Base-by-base conservation (phyloP, 2,888 invertebrate species). In the Cheilosia vulpina region DNA sequence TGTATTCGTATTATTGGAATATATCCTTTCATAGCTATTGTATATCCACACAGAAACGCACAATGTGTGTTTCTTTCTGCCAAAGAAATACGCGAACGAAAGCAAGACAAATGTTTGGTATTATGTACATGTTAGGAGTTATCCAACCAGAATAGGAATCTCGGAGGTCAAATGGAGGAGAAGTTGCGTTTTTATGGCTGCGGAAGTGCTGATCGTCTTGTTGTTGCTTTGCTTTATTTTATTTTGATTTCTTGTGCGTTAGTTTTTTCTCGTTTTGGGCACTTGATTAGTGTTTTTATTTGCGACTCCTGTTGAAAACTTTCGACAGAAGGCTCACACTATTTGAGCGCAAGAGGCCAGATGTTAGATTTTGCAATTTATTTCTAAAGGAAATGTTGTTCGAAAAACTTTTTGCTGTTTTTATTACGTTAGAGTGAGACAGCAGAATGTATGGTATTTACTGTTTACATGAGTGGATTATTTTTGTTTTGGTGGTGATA, bases 91-190 rank as follows among this genome's bases (percentile, higher is more conserved):
- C 60, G 68, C 68, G 68, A 68, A 53, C 57, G 24, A 68, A 52
- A 77, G 34, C 43, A 53, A 58, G 65, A 58, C 38, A 38, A 58
- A 58, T 58, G 58, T 31, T 52, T 13, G 6, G 21, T 9, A 34
- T 34, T 11, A 11, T 34, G 4, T 38, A 24, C 17, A 43, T 13
- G 21, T 9, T 17, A 6, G 6, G 24, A 11, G 13, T 19, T 15
- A 24, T 4, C n/a, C 11, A 47, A 55, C 17, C 19, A 21, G 24
- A 4, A 6, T n/a, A 34, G 11, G 21, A 58, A 62, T 60, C 68
- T 68, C 62, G 34, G 53, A 77, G 77, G 77, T 63, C 62, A 78
- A 69, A 83, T 68, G 73, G 78, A 73, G 73, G 69, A 78, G 63
- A 83, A 78, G 57, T 76, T 69, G 50, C 45, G 58, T 66, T 76